Evolutionary conservation across 2,113 vertebrate genomes (phyloP), one percentile per base, ranked within the genome.

Genomic region (Origma solitaria): DNA sequence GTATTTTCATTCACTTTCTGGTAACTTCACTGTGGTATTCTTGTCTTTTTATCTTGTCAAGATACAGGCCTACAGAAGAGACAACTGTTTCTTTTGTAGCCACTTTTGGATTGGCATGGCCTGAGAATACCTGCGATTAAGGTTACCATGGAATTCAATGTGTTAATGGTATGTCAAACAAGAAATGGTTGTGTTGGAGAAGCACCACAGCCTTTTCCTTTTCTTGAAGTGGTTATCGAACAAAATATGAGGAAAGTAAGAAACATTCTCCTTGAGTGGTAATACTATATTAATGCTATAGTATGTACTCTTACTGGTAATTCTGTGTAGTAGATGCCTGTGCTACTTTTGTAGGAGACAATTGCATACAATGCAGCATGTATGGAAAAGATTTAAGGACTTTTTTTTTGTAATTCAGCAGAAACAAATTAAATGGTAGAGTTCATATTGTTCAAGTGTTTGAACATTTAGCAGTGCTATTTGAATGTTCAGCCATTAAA

Each of bases 271-370:
- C 65, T 11, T 17, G 27, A 82, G 23, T 45, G 18, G 20, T 53
- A 18, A 49, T 38, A 18, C 15, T 54, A 1, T 12, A 19, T 72
- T 28, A 38, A 24, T 58, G 30, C 15, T 51, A 5, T 24, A 51
- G 13, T 15, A 21, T 19, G 8, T 68, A 22, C 24, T 50, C 23
- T 37, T 23, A 17, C 8, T 38, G 33, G 45, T 53, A 40, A 15
- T n/a, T 22, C 30, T 76, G 8, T 1, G 0, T 70, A 11, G 0
- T 70, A 11, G 49, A 10, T 82, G 22, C 11, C 17, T 31, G 0
- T 65, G 22, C n/a, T 57, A 33, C 15, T 72, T 72, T 40, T 72
- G 20, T 69, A 31, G 54, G 57, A 80, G 83, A 60, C 37, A 73
- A 30, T 33, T 44, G 11, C 5, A 2, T 57, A 11, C 0, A 3